These are phyloP conservation scores for Polymixis lichenea DNA, from an alignment of 2,888 invertebrate genomes.

Conservation along the genomic window DNA sequence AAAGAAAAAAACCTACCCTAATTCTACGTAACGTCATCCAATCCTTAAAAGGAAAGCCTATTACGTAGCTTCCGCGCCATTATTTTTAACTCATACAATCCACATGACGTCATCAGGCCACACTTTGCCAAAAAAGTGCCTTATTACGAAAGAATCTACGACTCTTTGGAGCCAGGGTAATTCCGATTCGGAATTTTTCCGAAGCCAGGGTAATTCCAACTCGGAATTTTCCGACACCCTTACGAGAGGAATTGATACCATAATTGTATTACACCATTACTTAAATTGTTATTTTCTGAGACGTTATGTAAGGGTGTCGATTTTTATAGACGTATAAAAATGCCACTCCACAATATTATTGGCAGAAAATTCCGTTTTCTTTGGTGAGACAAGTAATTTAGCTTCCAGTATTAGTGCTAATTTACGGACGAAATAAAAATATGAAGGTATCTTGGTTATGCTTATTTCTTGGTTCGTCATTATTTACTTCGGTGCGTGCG, in stretches of 20 bases:
- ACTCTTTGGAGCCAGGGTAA: constrained; percentile 29
- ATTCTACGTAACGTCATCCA: constrained; percentile 31
- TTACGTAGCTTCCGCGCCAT: constrained; percentile 42
- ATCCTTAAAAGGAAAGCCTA: constrained; percentile 25
- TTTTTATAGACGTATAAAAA: constrained; percentile 61
- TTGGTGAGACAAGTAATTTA: constrained; percentile 11
- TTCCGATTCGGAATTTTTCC: constrained; percentile 33
- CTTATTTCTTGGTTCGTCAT: background rate
- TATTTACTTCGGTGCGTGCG: no score
- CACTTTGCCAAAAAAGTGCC: constrained; percentile 39
- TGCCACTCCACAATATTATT: constrained; percentile 41
- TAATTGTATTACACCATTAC: constrained; percentile 64
- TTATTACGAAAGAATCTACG: constrained; percentile 45
- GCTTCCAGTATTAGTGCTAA: constrained; percentile 11
- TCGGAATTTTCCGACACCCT: constrained; percentile 27
- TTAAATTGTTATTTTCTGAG: constrained; percentile 59
- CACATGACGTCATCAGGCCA: constrained; percentile 46
- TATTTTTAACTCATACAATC: constrained; percentile 59
- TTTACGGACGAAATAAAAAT: constrained; percentile 15
- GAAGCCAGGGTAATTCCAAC: constrained; percentile 26
- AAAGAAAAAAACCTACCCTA: constrained; percentile 19
- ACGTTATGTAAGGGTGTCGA: constrained; percentile 44
- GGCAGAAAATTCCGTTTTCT: constrained; percentile 39
- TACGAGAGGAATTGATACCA: constrained; percentile 53
- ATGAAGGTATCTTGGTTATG: background rate